Percentiles rank a stretch among this genome's conserved stretches.
phyloP scores from a whole-genome alignment of 2,797 vertebrate species.

The Moxostoma hubbsi region DNA sequence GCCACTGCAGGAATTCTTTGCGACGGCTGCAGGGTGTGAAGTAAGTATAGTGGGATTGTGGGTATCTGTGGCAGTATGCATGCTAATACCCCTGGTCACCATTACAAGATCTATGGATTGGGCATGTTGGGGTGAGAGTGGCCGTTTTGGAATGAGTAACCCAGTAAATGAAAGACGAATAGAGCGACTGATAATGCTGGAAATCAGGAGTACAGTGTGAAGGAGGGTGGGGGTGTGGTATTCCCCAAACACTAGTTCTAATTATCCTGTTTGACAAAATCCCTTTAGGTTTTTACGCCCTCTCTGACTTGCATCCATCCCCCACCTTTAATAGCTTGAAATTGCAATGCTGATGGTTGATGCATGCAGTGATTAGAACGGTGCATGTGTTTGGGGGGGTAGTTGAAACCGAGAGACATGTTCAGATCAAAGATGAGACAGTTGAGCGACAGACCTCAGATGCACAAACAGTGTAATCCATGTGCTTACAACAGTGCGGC shows the following conservation, averaged over 20 bases:
- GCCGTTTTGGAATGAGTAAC: constrained; percentile 10
- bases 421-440: constrained; percentile 22
- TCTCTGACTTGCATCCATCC: constrained; percentile 19
- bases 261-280: constrained; percentile 65
- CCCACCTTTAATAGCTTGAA: constrained; percentile 58
- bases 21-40: constrained; percentile 45
- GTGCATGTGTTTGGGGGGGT: constrained; percentile 45
- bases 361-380: constrained; percentile 35
- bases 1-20: constrained; percentile 57
- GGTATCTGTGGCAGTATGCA: neutral
- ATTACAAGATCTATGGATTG: neutral
- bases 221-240: constrained; percentile 51
- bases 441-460: neutral
- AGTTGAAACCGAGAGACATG: constrained; percentile 10
- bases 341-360: constrained; percentile 49
- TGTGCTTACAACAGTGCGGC: constrained; percentile 11
- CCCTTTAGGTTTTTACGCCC: constrained; percentile 59
- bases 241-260: constrained; percentile 73
- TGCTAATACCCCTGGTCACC: neutral
- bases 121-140: constrained; percentile 19
- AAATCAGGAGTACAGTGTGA: neutral
- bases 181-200: constrained; percentile 10
- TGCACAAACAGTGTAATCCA: constrained; percentile 30
- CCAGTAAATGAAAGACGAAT: constrained; percentile 8
- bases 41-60: constrained; percentile 22